Evolutionary conservation across 2,888 invertebrate species (phyloP).

Genomic region (Eurytoma californica): DNA sequence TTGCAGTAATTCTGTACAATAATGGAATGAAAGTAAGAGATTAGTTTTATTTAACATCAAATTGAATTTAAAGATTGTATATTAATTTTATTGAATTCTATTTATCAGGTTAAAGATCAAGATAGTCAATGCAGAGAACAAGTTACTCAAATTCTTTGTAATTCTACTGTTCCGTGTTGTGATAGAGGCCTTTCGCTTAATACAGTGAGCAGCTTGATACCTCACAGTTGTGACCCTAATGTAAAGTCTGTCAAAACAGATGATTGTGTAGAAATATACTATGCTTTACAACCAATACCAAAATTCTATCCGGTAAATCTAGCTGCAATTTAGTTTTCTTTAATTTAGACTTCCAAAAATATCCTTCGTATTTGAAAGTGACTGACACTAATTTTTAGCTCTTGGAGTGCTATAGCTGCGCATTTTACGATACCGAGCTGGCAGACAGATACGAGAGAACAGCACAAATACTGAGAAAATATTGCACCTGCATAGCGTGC

Average conservation of each 20-base stretch:
- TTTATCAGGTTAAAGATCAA: constrained; percentile 30
- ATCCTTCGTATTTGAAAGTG: neutral
- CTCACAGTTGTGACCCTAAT: constrained; percentile 93
- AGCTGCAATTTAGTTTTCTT: neutral
- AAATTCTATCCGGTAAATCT: constrained; percentile 76
- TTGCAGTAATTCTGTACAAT: constrained; percentile 28
- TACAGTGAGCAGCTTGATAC: constrained; percentile 77
- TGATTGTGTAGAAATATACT: constrained; percentile 74
- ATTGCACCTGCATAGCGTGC: constrained; percentile 87
- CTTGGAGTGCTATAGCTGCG: constrained; percentile 28
- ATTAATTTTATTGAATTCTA: neutral
- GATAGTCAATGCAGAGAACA: neutral
- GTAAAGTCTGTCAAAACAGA: constrained; percentile 78
- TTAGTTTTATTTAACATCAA: neutral
- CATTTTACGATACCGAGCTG: constrained; percentile 31
- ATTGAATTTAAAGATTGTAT: neutral
- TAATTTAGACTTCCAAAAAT: neutral
- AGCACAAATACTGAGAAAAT: constrained; percentile 17
- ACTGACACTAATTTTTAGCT: constrained; percentile 20
- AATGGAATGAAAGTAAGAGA: constrained; percentile 41
- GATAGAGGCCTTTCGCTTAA: constrained; percentile 42
- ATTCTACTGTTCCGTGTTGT: constrained; percentile 28
- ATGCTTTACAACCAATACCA: constrained; percentile 81
- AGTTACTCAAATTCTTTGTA: constrained; percentile 5
- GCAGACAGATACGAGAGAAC: constrained; percentile 74